Evolutionary conservation across 2,797 vertebrate species (phyloP).

Genomic region (Sebastes flavidus): DNA sequence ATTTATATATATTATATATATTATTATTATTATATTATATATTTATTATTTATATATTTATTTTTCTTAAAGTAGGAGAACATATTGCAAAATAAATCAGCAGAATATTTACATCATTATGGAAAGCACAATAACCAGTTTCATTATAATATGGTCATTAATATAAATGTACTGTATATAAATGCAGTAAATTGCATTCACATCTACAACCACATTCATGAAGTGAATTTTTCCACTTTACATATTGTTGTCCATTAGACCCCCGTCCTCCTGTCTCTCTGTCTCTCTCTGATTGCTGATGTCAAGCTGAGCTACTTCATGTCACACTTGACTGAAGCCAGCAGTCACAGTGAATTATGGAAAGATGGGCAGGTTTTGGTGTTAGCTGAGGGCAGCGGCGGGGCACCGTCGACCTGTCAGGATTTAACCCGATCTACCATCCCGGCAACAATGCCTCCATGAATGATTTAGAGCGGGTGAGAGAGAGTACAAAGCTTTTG

Average conservation of each 20-base stretch:
- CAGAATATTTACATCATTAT: neutral
- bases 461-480: constrained; percentile 67
- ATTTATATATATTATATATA: too few relatives aligned
- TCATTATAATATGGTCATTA: neutral
- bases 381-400: constrained; percentile 40
- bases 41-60: too few relatives aligned
- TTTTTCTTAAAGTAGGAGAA: neutral
- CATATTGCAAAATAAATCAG: neutral
- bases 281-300: constrained; percentile 17
- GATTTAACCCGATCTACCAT: constrained; percentile 28
- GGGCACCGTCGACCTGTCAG: constrained; percentile 37
- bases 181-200: neutral
- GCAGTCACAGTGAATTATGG: constrained; percentile 54
- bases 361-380: constrained; percentile 34
- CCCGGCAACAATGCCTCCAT: constrained; percentile 50
- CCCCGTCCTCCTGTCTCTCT: neutral
- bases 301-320: constrained; percentile 42
- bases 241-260: neutral
- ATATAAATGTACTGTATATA: neutral
- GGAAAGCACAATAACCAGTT: neutral
- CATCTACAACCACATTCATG: neutral
- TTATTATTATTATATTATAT: too few relatives aligned
- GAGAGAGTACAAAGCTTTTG: constrained; percentile 57
- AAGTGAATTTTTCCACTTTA: neutral
- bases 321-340: constrained; percentile 59